Evolutionary conservation across 2,113 vertebrate species (phyloP), one percentile per base, ranked within the genome.

Genomic region (Mandrillus leucophaeus): DNA sequence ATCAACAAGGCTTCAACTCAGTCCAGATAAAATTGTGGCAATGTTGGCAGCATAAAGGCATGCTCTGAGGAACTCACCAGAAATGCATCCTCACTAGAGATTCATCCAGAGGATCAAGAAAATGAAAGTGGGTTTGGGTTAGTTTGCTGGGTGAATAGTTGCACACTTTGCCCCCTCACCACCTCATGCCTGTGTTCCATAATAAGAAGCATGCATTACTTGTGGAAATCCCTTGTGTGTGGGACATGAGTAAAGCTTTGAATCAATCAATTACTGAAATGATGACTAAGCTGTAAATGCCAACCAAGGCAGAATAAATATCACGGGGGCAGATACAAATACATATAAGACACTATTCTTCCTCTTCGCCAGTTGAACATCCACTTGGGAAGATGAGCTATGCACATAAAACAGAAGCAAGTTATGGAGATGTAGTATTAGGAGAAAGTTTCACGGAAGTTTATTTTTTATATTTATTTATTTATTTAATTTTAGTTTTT

Each of bases 1-100:
- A 97, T 97, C 96, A 96, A 93, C 45, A 94, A 75, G 55, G 16
- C 48, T 93, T 96, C 88, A 93, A 50, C n/a, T 72, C 20, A 3
- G 59, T 78, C 72, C 43, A 70, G 81, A 94, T 85, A 96, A 95
- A 92, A 94, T n/a, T 84, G 50, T 89, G 80, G 75, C 84, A 43
- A 72, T 78, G 14, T 68, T 95, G 96, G 85, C 88, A 97, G 66
- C 40, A 40, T 48, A 83, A 93, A 13, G 22, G n/a, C 38, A 68
- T 35, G 85, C 18, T 93, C 85, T 50, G 17, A 72, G 13, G 45
- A 95, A 57, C 48, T 70, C 8, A 50, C 13, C 30, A 70, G 48
- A 83, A 84, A 96, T 59, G 8, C 9, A 35, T 82, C 35, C 45
- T 88, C 18, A 61, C 5, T 22, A 23, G 52, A 72, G 16, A 52